Conservation (phyloP, 1,140 invertebrate species). For the Meloidogyne floridensis region DNA sequence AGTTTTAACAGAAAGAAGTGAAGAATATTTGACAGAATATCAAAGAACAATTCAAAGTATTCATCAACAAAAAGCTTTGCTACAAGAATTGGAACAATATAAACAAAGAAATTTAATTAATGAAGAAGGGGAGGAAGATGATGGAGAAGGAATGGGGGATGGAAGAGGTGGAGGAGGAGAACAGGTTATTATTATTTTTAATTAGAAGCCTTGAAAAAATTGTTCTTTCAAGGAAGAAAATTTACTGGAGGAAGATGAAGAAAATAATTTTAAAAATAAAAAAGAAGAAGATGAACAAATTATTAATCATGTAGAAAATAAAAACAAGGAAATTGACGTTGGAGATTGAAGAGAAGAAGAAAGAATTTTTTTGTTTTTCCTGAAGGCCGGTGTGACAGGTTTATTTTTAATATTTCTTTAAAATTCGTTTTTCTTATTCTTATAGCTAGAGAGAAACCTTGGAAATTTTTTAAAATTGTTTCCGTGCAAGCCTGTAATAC, state of each 20-base stretch:
- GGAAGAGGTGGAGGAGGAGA: no score
- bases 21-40: slow-evolving; percentile 65
- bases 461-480: no score
- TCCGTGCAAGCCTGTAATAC: no score
- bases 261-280: neutral
- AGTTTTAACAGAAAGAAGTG: slow-evolving; percentile 59
- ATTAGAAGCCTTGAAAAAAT: neutral
- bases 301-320: neutral
- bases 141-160: neutral
- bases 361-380: no score
- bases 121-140: neutral
- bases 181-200: no score
- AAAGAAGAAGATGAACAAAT: neutral
- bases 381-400: no score
- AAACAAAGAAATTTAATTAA: slow-evolving; percentile 24
- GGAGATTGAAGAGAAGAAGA: neutral
- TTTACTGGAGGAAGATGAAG: neutral
- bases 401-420: no score
- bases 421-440: no score
- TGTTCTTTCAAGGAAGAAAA: neutral
- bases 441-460: no score
- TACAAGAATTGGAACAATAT: slow-evolving; percentile 51
- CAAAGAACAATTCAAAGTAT: slow-evolving; percentile 63
- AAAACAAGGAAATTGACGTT: neutral
- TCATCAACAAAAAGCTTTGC: slow-evolving; percentile 55